These are phyloP conservation scores for Stercorarius parasiticus DNA, from an alignment of 2,113 vertebrate species.

Conservation along the genomic window DNA sequence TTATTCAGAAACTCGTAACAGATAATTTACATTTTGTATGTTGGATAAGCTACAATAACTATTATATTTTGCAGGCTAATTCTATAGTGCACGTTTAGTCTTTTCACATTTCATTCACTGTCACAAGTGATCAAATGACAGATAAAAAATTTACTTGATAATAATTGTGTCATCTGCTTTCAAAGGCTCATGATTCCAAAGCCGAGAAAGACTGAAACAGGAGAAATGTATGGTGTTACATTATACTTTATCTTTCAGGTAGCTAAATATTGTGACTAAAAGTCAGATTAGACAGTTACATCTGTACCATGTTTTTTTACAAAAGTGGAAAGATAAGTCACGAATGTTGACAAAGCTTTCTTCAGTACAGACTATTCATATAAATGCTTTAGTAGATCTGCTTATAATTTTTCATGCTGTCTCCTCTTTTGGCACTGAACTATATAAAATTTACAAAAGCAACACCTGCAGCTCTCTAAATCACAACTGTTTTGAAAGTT, in stretches of 20 bases:
- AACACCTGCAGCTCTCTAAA: slow-evolving; percentile 49
- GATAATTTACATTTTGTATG: not conserved
- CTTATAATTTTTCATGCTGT: slow-evolving; percentile 28
- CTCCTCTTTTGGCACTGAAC: slow-evolving; percentile 20
- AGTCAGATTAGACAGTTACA: slow-evolving; percentile 37
- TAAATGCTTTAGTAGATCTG: slow-evolving; percentile 18
- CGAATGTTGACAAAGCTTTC: not conserved
- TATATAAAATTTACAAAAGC: slow-evolving; percentile 44
- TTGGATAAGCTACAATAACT: not conserved
- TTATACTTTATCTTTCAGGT: slow-evolving; percentile 14
- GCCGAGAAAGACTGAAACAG: not conserved
- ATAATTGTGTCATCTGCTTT: slow-evolving; percentile 47
- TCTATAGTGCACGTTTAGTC: not conserved
- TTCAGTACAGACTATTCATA: not conserved
- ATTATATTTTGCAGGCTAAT: slow-evolving; percentile 13
- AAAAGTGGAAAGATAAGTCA: slow-evolving; percentile 23
- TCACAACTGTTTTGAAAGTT: slow-evolving; percentile 40
- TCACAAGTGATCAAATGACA: slow-evolving; percentile 42
- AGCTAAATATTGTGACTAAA: slow-evolving; percentile 49
- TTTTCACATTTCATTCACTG: not conserved
- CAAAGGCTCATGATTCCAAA: slow-evolving; percentile 13
- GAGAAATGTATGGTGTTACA: not conserved
- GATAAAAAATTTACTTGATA: slow-evolving; percentile 44
- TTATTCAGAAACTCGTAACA: not conserved
- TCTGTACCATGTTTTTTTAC: slow-evolving; percentile 13